Evolutionary conservation across 2,113 vertebrate genomes (phyloP), one percentile per base, ranked within the genome.

Genomic region (Dasyornis broadbenti): DNA sequence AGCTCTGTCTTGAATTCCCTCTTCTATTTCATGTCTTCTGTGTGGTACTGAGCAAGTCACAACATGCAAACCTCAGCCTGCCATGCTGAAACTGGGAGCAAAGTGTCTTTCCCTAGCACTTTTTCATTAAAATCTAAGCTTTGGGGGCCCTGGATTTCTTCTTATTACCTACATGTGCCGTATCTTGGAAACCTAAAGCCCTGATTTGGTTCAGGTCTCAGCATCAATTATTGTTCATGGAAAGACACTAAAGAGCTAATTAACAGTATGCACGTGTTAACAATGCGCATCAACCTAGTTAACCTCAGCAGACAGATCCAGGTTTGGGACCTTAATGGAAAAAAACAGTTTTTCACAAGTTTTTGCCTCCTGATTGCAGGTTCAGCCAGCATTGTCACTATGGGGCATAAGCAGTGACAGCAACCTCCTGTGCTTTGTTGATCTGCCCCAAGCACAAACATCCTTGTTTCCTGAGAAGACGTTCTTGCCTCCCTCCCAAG

Each of bases 1-100:
- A 95, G 37, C 22, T 85, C 66, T 85, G 42, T 70, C 85, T 96
- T 96, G 72, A 95, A 96, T 92, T 96, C 82, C 88, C 80, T 93
- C 47, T 89, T 96, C 86, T 95, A 30, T 86, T 92, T 93, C 82
- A 93, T 0, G 0, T 93, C 44, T 70, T 70, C 79, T 81, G 65
- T 42, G 69, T 79, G 64, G 92, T 52, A 81, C 49, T 42, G 45
- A 92, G 57, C 94, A 95, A 86, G 96, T 78, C 72, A 92, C 69
- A 89, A 92, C 95, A 83, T 6, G 93, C 71, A 92, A 45, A 86
- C 56, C 59, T 81, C 45, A 65, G 89, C n/a, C 78, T 94, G 77
- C 83, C 94, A 94, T 85, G 56, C 64, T 89, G 77, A 92, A 94
- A 72, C 24, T 4, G 2, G 53, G 37, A 89, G 81, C 54, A n/a